Conservation (phyloP, 2,113 vertebrate species). For the Atrichornis clamosus region DNA sequence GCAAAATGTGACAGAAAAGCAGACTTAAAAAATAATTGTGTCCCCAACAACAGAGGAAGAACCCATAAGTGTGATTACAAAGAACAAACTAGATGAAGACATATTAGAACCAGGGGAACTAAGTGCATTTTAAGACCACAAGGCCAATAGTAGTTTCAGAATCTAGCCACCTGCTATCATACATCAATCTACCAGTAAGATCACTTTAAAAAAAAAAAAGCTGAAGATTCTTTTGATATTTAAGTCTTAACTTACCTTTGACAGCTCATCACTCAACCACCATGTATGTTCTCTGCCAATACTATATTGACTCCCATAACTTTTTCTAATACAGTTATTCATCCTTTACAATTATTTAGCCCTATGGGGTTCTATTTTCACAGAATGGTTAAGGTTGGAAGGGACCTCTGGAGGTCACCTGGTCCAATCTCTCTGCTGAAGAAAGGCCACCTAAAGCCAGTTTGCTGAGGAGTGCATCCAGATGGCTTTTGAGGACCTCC, state of each 20-base stretch:
- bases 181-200: neutral
- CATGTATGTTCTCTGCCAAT: neutral
- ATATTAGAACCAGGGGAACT: neutral
- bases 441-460: fast-evolving
- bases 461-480: neutral
- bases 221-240: neutral
- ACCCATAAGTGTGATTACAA: neutral
- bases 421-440: neutral
- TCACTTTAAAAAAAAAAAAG: neutral
- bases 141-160: neutral
- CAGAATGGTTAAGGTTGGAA: neutral
- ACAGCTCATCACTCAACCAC: neutral
- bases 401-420: neutral
- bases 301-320: neutral
- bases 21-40: neutral
- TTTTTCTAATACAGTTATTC: neutral
- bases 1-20: neutral
- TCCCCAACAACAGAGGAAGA: neutral
- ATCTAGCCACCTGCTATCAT: neutral
- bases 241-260: neutral
- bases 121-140: neutral
- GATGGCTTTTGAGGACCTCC: neutral
- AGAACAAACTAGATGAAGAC: neutral
- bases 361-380: neutral
- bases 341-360: neutral